A percentile compares a stretch with the other conserved stretches of the same genome.
phyloP scores from a whole-genome alignment of 64 coral and sea anemone species.

The Montipora cactus region DNA sequence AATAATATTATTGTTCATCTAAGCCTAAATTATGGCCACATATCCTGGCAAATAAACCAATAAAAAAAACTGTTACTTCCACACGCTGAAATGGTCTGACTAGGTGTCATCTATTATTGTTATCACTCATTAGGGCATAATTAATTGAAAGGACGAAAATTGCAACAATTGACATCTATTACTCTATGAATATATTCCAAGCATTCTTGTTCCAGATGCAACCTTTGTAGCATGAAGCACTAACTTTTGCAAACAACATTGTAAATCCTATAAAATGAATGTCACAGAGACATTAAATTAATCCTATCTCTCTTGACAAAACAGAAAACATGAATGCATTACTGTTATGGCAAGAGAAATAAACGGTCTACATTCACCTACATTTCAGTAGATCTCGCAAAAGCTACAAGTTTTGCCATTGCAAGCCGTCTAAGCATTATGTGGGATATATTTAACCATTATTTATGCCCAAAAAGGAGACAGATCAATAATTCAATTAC shows the following conservation, averaged over 20 bases:
- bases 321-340: background rate
- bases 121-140: constrained; percentile 10
- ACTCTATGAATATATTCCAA: background rate
- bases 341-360: background rate
- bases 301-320: constrained; percentile 21
- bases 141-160: constrained; percentile 23
- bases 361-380: background rate
- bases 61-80: constrained; percentile 1
- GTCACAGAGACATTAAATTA: constrained; percentile 12
- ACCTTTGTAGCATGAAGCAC: background rate
- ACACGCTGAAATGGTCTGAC: background rate
- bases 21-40: background rate
- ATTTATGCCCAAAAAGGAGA: background rate
- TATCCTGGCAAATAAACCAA: background rate
- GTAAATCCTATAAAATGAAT: constrained; percentile 50
- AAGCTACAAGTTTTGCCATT: background rate
- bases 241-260: constrained; percentile 9
- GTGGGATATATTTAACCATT: background rate
- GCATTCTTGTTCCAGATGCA: background rate
- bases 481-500: constrained; percentile 24
- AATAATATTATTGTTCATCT: background rate
- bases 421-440: background rate
- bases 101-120: constrained; percentile 14
- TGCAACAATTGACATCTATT: constrained; percentile 35
- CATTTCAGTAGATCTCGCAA: background rate